Base-by-base conservation (phyloP, 2,797 vertebrate genomes). In the Nyctalus aviator region DNA sequence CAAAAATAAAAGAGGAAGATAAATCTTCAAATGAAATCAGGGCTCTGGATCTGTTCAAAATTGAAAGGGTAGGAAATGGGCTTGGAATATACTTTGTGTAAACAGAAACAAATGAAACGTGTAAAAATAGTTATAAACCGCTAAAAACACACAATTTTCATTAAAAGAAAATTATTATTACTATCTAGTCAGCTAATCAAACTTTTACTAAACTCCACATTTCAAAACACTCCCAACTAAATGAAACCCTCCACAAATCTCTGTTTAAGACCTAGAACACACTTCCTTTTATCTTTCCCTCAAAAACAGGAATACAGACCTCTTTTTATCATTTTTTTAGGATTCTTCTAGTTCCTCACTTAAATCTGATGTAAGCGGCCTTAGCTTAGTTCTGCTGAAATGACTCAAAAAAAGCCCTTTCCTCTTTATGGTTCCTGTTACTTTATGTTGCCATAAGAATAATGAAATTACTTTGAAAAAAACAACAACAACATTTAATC, bases 131-230 rank as follows among this genome's bases (percentile, higher is more conserved):
- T 48, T 68, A 69, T 77, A 91, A 86, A 32, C 6, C 27, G 83
- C 8, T 30, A 53, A 41, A 84, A 85, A 72, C 10, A 53, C 4
- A 5, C 8, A 53, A 87, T 93, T 93, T 96, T 72, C 92, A 87
- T 83, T 10, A 83, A 73, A 5, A 91, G 13, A 53, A 93, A 84
- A 50, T 94, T 77, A 71, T 37, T 83, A 93, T 35, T 55, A 11
- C 8, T 88, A 84, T 32, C 44, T 81, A 94, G 87, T 91, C 66
- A 84, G 81, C 4, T 62, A 64, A 92, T 79, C 53, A 84, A 84
- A 91, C 62, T 85, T 92, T 87, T 89, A 79, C 37, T 88, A 69
- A 81, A 46, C 48, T 93, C 59, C 32, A 27, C 35, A 82, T 88
- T 89, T 94, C 18, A 78, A 89, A 94, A 91, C 23, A 76, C n/a